These are phyloP conservation scores for Pangasius macronema DNA, from an alignment of 2,797 vertebrate species.

Conservation along the genomic window DNA sequence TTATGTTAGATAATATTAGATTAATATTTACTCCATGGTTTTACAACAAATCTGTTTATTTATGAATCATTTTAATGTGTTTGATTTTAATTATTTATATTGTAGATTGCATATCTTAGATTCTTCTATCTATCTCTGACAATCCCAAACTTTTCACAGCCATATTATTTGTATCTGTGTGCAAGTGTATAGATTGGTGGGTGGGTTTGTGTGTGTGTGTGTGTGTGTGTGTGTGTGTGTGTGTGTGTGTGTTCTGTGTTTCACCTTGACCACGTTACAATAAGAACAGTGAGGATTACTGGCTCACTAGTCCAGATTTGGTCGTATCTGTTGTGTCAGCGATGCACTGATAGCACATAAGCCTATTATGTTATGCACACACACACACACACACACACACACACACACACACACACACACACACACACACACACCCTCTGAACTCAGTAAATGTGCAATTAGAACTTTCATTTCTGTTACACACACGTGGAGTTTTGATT, in stretches of 20 bases:
- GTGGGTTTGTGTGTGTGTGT: not conserved
- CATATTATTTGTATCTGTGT: not conserved
- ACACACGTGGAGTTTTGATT: not conserved
- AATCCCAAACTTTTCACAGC: not conserved
- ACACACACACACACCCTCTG: not conserved
- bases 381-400: not conserved
- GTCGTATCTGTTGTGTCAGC: constrained; percentile 72
- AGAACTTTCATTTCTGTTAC: not conserved
- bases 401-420: constrained; percentile 18
- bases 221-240: constrained; percentile 17
- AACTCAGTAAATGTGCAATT: not conserved
- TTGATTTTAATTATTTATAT: not conserved
- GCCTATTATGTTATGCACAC: constrained; percentile 69
- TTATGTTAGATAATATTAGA: not conserved
- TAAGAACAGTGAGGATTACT: constrained; percentile 72
- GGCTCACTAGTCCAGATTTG: constrained; percentile 64
- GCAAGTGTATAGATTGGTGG: not conserved
- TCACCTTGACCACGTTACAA: constrained; percentile 72
- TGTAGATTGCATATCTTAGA: not conserved
- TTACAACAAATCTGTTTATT: not conserved
- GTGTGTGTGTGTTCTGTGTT: constrained; percentile 16
- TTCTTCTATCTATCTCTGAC: not conserved
- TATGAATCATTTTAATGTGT: not conserved
- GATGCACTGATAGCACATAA: constrained; percentile 69
- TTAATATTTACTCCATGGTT: not conserved